Evolutionary conservation across 37 sponge, comb jelly and placozoan genomes (phyloP).

Genomic region (Axinella damicornis): DNA sequence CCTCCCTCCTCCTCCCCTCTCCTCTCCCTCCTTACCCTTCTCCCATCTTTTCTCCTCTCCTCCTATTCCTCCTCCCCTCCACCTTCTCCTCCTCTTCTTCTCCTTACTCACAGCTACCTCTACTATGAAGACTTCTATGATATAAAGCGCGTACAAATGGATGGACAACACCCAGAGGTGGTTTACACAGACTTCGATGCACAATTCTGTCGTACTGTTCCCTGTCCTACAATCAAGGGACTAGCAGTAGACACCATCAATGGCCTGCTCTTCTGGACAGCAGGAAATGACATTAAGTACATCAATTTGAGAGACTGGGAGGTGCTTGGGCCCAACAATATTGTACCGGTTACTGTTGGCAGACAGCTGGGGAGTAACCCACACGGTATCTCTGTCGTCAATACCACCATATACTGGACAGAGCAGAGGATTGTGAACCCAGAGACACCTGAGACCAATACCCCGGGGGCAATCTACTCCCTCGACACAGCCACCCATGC

Average conservation of each 20-base stretch:
- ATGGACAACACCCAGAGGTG: background rate
- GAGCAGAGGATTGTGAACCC: background rate
- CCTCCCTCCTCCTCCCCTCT: too few species aligned
- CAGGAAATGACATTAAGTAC: background rate
- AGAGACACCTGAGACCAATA: background rate
- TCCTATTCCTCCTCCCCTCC: too few species aligned
- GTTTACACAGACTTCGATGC: background rate
- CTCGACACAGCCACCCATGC: background rate
- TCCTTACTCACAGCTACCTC: conserved; percentile 22
- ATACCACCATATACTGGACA: conserved; percentile 19
- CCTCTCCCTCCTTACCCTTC: too few species aligned
- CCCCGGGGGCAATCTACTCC: conserved; percentile 16
- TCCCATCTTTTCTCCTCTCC: too few species aligned
- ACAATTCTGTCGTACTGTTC: too few species aligned
- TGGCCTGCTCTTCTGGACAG: conserved; percentile 14
- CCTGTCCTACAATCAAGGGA: too few species aligned
- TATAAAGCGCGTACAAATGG: background rate
- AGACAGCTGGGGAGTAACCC: background rate
- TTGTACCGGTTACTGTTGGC: background rate
- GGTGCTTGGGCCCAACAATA: background rate
- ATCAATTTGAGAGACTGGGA: background rate
- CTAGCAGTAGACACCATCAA: conserved; percentile 1
- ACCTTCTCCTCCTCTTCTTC: too few species aligned
- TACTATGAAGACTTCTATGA: background rate
- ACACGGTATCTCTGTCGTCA: background rate